These are phyloP conservation scores for Sebastes iracundus DNA, from an alignment of 2,797 vertebrate genomes.

Conservation along the genomic window DNA sequence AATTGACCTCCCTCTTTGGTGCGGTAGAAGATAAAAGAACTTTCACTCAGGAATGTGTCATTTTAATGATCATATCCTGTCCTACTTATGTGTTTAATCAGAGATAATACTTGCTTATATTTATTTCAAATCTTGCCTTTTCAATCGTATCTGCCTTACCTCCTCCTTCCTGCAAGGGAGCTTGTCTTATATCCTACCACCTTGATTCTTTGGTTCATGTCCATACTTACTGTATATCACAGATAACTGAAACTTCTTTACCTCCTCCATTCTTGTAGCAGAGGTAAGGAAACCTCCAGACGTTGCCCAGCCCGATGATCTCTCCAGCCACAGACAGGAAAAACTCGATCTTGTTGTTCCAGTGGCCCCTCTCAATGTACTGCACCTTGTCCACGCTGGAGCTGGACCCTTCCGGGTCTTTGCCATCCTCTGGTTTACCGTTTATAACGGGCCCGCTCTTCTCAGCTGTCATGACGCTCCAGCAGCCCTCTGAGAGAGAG, in stretches of 20 bases:
- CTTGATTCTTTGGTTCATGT: background rate
- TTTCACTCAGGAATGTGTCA: background rate
- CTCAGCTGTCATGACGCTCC: constrained; percentile 95
- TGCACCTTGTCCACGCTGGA: constrained; percentile 86
- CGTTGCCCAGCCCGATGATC: constrained; percentile 97
- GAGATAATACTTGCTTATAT: background rate
- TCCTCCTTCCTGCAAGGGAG: background rate
- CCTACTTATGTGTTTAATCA: background rate
- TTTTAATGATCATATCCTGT: background rate
- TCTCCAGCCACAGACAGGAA: constrained; percentile 97
- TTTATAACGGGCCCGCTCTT: constrained; percentile 95
- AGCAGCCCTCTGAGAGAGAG: constrained; percentile 78
- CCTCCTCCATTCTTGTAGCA: constrained; percentile 99
- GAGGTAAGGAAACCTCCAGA: constrained; percentile 98
- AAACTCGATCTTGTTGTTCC: constrained; percentile 99
- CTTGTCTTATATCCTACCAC: background rate
- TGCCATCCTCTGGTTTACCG: constrained; percentile 92
- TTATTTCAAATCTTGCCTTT: background rate
- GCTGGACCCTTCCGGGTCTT: constrained; percentile 88
- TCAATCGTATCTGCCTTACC: background rate
- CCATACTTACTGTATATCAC: background rate
- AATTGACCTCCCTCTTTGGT: background rate
- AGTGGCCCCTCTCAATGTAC: constrained; percentile 96
- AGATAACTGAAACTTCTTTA: constrained; percentile 86
- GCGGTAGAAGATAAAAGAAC: background rate